phyloP scores from a whole-genome alignment of 2,888 invertebrate genomes.

The Capitulum mitella region DNA sequence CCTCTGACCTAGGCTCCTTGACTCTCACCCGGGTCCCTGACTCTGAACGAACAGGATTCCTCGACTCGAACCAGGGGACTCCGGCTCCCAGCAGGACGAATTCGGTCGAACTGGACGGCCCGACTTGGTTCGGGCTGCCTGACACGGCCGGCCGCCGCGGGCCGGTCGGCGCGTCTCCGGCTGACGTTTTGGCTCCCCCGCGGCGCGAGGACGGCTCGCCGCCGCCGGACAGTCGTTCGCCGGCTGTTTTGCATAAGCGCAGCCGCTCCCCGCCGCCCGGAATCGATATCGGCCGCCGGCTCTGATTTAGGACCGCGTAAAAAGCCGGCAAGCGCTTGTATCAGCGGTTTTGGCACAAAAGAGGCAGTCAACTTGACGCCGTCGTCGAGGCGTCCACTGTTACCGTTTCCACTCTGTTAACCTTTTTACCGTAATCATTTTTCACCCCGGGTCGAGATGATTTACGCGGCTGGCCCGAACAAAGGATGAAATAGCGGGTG shows the following conservation, averaged over 20 bases:
- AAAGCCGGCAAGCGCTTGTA: neutral
- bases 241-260: constrained; percentile 11
- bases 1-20: too few relatives aligned
- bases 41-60: too few relatives aligned
- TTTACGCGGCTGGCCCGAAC: constrained; percentile 11
- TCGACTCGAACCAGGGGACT: too few relatives aligned
- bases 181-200: neutral
- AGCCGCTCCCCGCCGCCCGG: neutral
- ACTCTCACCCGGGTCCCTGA: too few relatives aligned
- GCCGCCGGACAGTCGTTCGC: neutral
- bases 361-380: constrained; percentile 21
- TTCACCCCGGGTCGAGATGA: constrained; percentile 16
- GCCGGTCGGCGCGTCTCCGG: neutral
- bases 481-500: constrained; percentile 21
- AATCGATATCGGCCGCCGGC: neutral
- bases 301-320: constrained; percentile 6
- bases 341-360: constrained; percentile 21
- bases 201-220: neutral
- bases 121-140: neutral
- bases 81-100: too few relatives aligned
- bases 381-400: neutral
- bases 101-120: too few relatives aligned
- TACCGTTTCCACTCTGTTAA: constrained; percentile 24
- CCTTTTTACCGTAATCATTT: constrained; percentile 23
- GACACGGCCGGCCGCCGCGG: too few relatives aligned